phyloP scores from a whole-genome alignment of 2,888 invertebrate species.

The Clunio marinus region DNA sequence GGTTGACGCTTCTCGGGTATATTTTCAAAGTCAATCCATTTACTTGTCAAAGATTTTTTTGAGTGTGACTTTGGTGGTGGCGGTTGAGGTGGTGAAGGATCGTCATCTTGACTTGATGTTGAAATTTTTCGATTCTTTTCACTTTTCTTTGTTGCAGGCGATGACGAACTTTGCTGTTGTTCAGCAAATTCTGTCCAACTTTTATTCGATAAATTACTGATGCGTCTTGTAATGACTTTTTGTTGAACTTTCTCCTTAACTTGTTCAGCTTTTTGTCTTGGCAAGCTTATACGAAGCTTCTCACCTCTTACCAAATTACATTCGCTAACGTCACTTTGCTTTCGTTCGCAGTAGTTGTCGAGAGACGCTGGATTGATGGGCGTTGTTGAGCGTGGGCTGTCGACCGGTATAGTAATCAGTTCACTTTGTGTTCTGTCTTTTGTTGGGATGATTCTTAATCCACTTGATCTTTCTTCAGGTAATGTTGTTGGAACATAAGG shows the following conservation, averaged over 20 bases:
- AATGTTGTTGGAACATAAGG: conserved; percentile 88
- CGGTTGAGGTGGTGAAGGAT: conserved; percentile 53
- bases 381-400: conserved; percentile 68
- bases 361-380: conserved; percentile 67
- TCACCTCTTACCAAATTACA: conserved; percentile 51
- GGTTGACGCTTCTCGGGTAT: conserved; percentile 77
- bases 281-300: conserved; percentile 67
- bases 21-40: conserved; percentile 85
- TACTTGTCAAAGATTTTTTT: conserved; percentile 51
- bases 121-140: conserved; percentile 44
- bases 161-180: conserved; percentile 46
- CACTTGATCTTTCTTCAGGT: conserved; percentile 77
- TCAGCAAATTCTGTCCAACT: conserved; percentile 63
- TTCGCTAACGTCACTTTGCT: conserved; percentile 42
- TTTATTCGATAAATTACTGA: conserved; percentile 52
- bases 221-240: conserved; percentile 48
- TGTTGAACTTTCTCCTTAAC: conserved; percentile 41
- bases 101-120: conserved; percentile 43
- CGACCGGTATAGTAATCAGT: conserved; percentile 65
- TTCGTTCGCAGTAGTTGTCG: conserved; percentile 62
- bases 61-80: conserved; percentile 44
- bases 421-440: conserved; percentile 62
- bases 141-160: conserved; percentile 48
- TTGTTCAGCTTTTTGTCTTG: conserved; percentile 55
- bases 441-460: conserved; percentile 75